These are phyloP conservation scores for Cryptophagus acutangulus DNA, from an alignment of 2,888 invertebrate genomes.

Conservation along the genomic window DNA sequence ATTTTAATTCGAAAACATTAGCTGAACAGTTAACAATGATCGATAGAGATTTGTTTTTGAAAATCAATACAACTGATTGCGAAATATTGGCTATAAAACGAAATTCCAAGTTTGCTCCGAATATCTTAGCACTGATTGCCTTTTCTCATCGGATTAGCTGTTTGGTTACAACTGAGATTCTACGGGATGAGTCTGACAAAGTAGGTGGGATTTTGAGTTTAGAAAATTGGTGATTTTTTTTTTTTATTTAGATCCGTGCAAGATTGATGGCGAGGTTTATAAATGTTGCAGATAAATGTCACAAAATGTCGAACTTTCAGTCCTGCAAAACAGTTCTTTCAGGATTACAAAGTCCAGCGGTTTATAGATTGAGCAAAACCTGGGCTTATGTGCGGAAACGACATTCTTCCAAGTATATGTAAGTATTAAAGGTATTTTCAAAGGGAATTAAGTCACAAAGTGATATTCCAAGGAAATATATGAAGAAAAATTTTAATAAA, in stretches of 20 bases:
- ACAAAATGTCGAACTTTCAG: slow-evolving; percentile 51
- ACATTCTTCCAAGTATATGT: slow-evolving; percentile 53
- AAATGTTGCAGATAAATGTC: slow-evolving; percentile 53
- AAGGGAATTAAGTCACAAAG: too few relatives aligned
- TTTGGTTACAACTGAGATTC: slow-evolving; percentile 50
- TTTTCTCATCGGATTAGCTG: slow-evolving; percentile 53
- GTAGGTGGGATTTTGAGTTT: slow-evolving; percentile 28
- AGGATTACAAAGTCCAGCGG: slow-evolving; percentile 52
- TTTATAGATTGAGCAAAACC: slow-evolving; percentile 50
- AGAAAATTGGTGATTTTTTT: not conserved
- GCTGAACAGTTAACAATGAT: slow-evolving; percentile 53
- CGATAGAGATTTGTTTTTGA: slow-evolving; percentile 52
- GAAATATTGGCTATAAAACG: slow-evolving; percentile 46
- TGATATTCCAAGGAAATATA: not conserved
- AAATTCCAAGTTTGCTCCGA: slow-evolving; percentile 50
- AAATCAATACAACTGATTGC: slow-evolving; percentile 48
- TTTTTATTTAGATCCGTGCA: slow-evolving; percentile 45
- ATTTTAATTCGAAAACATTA: slow-evolving; percentile 52
- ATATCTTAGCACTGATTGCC: slow-evolving; percentile 50
- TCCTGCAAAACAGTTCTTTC: slow-evolving; percentile 51
- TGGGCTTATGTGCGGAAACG: slow-evolving; percentile 51
- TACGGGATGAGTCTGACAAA: slow-evolving; percentile 44
- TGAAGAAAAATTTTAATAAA: too few relatives aligned
- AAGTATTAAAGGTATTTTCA: slow-evolving; percentile 20
- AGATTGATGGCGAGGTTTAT: slow-evolving; percentile 52